Percentiles rank a stretch among this genome's conserved stretches.
These are phyloP conservation scores for Coregonus clupeaformis DNA, from an alignment of 2,113 vertebrate species.

Conservation along the genomic window DNA sequence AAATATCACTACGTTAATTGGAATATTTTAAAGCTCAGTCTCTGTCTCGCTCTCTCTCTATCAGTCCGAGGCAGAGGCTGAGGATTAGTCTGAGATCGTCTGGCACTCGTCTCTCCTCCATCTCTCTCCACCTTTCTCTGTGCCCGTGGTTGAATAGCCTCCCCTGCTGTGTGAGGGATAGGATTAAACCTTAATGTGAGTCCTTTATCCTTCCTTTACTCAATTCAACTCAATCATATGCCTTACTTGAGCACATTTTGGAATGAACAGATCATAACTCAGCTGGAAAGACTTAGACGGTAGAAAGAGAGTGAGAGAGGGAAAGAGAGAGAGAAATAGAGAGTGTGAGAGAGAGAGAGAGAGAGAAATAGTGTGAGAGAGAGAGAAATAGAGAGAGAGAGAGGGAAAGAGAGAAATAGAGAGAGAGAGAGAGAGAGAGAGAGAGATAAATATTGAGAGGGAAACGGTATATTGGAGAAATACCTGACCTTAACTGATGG, in stretches of 20 bases:
- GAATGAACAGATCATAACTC: constrained; percentile 66
- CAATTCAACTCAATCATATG: constrained; percentile 54
- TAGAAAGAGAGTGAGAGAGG: too few species aligned
- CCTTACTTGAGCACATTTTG: constrained; percentile 42
- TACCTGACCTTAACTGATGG: constrained; percentile 63
- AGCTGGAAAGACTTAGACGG: constrained; percentile 51
- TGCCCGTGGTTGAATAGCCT: constrained; percentile 39
- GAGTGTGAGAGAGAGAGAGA: too few species aligned
- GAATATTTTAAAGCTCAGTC: constrained; percentile 28
- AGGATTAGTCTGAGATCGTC: constrained; percentile 32
- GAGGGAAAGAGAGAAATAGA: too few species aligned
- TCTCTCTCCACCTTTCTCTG: background rate
- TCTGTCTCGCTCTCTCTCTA: background rate
- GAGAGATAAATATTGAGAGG: too few species aligned
- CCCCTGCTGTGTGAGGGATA: constrained; percentile 35
- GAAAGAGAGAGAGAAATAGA: too few species aligned
- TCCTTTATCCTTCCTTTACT: constrained; percentile 49
- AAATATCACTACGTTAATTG: constrained; percentile 41
- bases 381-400: too few species aligned
- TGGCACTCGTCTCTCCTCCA: constrained; percentile 13
- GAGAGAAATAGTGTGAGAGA: too few species aligned
- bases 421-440: too few species aligned
- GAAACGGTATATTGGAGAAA: constrained; percentile 39
- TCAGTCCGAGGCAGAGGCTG: constrained; percentile 18
- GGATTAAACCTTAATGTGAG: constrained; percentile 56